These are phyloP conservation scores for Clistopyga incitator DNA, from an alignment of 2,888 invertebrate species.

Conservation along the genomic window DNA sequence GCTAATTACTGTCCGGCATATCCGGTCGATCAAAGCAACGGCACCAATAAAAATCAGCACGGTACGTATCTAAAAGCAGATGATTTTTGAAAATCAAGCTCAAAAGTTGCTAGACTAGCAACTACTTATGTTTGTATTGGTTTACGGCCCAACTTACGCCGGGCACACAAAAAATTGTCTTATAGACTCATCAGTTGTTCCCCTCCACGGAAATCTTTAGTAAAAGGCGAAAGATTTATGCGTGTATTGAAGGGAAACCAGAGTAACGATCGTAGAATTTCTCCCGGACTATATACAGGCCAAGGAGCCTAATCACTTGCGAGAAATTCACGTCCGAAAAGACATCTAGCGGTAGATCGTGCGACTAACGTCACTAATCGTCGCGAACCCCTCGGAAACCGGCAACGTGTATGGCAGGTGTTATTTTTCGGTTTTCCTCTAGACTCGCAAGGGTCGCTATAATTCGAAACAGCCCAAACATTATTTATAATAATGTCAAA, in stretches of 20 bases:
- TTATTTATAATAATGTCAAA: not conserved
- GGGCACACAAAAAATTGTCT: constrained; percentile 78
- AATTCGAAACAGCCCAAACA: not conserved
- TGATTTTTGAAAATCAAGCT: not conserved
- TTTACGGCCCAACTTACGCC: constrained; percentile 75
- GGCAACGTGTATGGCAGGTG: not conserved
- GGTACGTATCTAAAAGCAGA: constrained; percentile 61
- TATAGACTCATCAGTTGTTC: constrained; percentile 75
- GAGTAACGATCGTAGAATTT: constrained; percentile 67
- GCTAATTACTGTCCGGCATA: constrained; percentile 75
- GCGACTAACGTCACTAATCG: not conserved
- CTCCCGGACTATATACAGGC: not conserved
- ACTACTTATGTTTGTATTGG: constrained; percentile 13
- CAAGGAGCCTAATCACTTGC: not conserved
- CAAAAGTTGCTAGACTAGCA: not conserved
- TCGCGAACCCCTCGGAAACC: not conserved
- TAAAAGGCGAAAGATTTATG: constrained; percentile 85
- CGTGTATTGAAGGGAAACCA: constrained; percentile 84
- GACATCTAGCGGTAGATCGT: constrained; percentile 12
- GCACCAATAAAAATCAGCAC: constrained; percentile 68
- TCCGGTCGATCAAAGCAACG: constrained; percentile 65
- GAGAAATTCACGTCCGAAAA: constrained; percentile 7
- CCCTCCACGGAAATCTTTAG: constrained; percentile 84
- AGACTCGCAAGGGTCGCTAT: not conserved
- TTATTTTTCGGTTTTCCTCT: not conserved